phyloP scores from a whole-genome alignment of 1,140 invertebrate species.

The Chrysomallon squamiferum region DNA sequence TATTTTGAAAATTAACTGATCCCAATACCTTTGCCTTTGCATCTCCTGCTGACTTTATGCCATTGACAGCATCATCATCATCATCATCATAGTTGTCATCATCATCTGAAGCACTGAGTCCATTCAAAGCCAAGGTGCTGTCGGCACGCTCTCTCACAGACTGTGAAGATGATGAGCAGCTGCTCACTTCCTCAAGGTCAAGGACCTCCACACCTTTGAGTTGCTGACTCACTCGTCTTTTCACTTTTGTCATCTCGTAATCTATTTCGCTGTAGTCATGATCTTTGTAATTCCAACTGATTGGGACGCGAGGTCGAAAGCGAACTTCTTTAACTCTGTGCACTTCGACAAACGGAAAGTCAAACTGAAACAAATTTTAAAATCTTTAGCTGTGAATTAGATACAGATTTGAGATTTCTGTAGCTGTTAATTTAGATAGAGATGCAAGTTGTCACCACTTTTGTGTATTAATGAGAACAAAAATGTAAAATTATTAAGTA shows the following conservation, averaged over 20 bases:
- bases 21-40: neutral
- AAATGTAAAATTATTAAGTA: constrained; percentile 11
- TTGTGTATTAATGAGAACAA: too few relatives aligned
- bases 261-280: constrained; percentile 50
- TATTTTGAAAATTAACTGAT: too few relatives aligned
- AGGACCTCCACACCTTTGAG: neutral
- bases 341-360: constrained; percentile 55
- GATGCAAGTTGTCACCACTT: neutral
- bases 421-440: neutral
- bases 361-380: constrained; percentile 40
- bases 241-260: constrained; percentile 36
- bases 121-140: neutral
- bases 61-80: constrained; percentile 19
- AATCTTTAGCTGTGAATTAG: neutral
- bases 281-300: constrained; percentile 52
- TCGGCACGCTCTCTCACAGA: neutral
- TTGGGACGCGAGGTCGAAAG: constrained; percentile 45
- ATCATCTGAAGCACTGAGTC: constrained; percentile 1
- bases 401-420: neutral
- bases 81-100: constrained; percentile 24
- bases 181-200: neutral
- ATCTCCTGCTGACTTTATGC: neutral
- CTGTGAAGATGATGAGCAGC: neutral
- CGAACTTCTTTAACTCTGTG: constrained; percentile 51
- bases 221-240: neutral